These are phyloP conservation scores for Microplitis mediator DNA, from an alignment of 1,140 invertebrate species.

Conservation along the genomic window DNA sequence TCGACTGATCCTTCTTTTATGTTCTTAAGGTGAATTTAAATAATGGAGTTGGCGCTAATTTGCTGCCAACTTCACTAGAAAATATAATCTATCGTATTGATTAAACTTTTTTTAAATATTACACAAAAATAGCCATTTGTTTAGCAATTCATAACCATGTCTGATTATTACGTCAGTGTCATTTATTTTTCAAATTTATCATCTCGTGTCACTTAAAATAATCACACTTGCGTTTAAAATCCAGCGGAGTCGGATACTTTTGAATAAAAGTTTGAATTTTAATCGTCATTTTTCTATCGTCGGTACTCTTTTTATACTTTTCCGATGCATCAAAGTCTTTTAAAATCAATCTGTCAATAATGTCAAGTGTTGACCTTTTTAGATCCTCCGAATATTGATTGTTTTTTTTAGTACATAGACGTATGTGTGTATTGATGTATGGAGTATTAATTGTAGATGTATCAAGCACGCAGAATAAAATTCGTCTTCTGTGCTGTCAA, in stretches of 20 bases:
- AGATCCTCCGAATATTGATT: constrained; percentile 8
- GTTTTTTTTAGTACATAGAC: background rate
- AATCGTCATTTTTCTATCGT: background rate
- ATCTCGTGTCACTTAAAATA: too few species aligned
- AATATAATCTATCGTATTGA: background rate
- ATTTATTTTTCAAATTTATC: too few species aligned
- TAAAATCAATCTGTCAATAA: background rate
- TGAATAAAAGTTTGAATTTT: too few species aligned
- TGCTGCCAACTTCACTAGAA: constrained; percentile 13
- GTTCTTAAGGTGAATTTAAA: constrained; percentile 49
- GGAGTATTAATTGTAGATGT: constrained; percentile 15
- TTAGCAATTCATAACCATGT: too few species aligned
- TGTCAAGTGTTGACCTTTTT: background rate
- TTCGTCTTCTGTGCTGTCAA: constrained; percentile 13
- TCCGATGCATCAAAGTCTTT: background rate
- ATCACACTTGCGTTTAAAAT: too few species aligned
- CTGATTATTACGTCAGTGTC: too few species aligned
- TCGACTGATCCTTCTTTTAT: constrained; percentile 52
- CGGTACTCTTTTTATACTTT: background rate
- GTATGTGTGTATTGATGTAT: too few species aligned
- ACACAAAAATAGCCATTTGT: too few species aligned
- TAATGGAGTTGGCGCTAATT: constrained; percentile 52
- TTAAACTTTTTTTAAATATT: background rate
- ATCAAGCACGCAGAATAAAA: constrained; percentile 13
- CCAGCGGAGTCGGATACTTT: too few species aligned